phyloP scores from a whole-genome alignment of 2,888 invertebrate species.

The Protophormia terraenovae region DNA sequence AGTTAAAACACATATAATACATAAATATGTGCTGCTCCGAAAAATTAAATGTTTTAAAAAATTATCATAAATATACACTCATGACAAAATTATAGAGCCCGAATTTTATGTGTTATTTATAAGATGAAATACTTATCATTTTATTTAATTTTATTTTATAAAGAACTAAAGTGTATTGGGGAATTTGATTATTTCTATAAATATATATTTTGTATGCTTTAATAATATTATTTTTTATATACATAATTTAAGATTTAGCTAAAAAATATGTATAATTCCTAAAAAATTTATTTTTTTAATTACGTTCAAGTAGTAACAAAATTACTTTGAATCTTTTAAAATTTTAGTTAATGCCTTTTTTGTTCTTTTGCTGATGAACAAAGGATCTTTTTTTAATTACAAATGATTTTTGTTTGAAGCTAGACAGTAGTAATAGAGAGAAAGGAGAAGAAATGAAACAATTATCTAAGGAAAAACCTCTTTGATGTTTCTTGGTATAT shows the following conservation, averaged over 20 bases:
- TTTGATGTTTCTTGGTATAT: background rate
- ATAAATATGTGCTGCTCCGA: too few species aligned
- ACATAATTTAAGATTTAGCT: background rate
- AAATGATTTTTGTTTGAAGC: slow-evolving; percentile 3
- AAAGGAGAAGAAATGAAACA: background rate
- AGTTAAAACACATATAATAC: too few species aligned
- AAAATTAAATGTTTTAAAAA: background rate
- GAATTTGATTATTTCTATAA: too few species aligned
- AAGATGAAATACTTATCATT: too few species aligned
- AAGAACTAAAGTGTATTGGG: too few species aligned
- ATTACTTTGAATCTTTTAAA: background rate
- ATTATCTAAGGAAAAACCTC: background rate
- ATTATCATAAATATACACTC: background rate
- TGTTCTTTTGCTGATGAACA: background rate
- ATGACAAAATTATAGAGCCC: too few species aligned
- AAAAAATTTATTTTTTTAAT: background rate
- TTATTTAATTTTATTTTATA: too few species aligned
- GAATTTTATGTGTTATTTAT: too few species aligned
- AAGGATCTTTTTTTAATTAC: slow-evolving; percentile 45
- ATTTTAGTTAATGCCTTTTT: background rate
- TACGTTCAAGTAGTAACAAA: background rate
- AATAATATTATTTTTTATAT: too few species aligned
- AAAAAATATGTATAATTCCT: background rate
- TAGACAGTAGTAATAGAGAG: background rate
- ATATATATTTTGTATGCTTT: too few species aligned